Evolutionary conservation across 2,797 vertebrate species (phyloP).

Genomic region (Siniperca obscura): DNA sequence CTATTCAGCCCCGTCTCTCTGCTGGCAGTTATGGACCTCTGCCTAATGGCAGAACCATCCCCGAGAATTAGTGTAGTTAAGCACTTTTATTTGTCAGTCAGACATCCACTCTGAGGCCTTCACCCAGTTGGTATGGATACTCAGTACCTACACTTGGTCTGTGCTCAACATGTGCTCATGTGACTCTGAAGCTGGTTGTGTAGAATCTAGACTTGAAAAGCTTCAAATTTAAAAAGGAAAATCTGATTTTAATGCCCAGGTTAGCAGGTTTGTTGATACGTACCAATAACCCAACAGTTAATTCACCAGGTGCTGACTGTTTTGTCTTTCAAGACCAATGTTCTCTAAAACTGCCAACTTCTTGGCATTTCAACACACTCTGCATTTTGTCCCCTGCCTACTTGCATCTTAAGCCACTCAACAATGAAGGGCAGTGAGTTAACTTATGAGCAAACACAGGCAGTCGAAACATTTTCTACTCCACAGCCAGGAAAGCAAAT

Average conservation of each 20-base stretch:
- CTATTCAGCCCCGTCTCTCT: not conserved
- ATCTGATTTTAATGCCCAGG: not conserved
- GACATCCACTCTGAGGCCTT: not conserved
- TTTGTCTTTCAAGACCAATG: not conserved
- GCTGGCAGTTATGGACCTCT: not conserved
- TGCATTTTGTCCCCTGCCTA: not conserved
- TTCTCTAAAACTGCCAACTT: constrained; percentile 10
- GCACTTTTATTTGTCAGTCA: not conserved
- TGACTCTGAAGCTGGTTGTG: not conserved
- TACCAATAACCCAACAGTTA: not conserved
- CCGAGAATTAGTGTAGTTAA: not conserved
- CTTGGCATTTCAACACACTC: constrained; percentile 22
- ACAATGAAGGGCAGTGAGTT: constrained; percentile 24
- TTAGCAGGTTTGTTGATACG: not conserved
- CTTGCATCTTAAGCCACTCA: constrained; percentile 17
- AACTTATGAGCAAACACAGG: constrained; percentile 23
- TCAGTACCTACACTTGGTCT: not conserved
- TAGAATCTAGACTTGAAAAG: not conserved
- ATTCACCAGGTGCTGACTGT: constrained; percentile 7
- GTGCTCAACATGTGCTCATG: not conserved
- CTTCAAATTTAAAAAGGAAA: not conserved
- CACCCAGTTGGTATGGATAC: not conserved
- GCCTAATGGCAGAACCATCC: not conserved
- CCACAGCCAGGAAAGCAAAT: constrained; percentile 18
- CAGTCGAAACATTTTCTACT: constrained; percentile 28